Evolutionary conservation across 1,140 invertebrate genomes (phyloP), one percentile per base, ranked within the genome.

Genomic region (Rhizoglyphus robini): DNA sequence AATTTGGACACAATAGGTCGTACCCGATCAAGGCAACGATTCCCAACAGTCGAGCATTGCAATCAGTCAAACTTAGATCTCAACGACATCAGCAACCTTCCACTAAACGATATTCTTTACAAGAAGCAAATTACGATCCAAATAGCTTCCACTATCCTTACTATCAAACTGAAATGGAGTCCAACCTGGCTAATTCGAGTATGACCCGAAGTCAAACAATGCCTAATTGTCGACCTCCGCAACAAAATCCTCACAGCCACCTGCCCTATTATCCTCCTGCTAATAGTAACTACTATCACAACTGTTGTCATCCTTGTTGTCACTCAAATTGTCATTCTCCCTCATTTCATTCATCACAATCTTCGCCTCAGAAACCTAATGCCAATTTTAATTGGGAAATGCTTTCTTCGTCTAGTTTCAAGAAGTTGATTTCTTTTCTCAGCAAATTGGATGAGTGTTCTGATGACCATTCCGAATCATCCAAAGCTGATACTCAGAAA

Each of bases 161-260:
- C 4, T 18, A 63, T 31, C 36, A 3, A 63, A 54, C 29, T n/a
- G 1, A n/a, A 27, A 38, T 11, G 18, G n/a, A 51, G 18, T 18
- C 18, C n/a, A 30, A 63, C n/a, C 2, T 63, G 13, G 34, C 5
- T 59, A 31, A 58, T 34, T 46, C 30, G 23, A 23, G 18, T 18
- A 65, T 59, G 48, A 49, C 60, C 15, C 47, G 66, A 20, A 67
- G 66, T 63, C 38, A 34, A 31, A 67, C 66, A 20, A 67, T 67
- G 66, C 66, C 66, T 65, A 65, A 51, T 29, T 67, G 66, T 59
- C 36, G 27, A 1, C 27, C n/a, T n/a, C 25, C 23, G 2, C 58
- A 41, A 3, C 58, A 34, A 32, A 1, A n/a, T 13, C 11, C 18
- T 54, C 27, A 20, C 51, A 57, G 13, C 51, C 13, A 34, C 15